A percentile compares a stretch with the other conserved stretches of the same genome.
phyloP scores from a whole-genome alignment of 2,797 vertebrate species.

The Ciconia nigra region DNA sequence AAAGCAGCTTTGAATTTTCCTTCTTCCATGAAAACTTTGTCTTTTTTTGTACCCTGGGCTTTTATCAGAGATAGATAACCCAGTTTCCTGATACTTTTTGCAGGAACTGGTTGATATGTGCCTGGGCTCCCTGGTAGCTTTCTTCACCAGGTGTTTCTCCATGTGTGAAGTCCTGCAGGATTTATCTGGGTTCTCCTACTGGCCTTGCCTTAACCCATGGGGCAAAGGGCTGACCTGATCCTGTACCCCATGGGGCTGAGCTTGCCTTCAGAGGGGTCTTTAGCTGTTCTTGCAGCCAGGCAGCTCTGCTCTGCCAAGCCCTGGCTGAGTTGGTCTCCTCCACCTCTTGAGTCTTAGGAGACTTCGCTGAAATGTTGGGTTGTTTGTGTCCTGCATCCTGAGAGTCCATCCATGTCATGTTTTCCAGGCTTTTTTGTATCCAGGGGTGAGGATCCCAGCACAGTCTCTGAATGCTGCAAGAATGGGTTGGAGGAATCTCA shows the following conservation, averaged over 20 bases:
- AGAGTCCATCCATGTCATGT: neutral
- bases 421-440: neutral
- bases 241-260: neutral
- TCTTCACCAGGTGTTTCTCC: neutral
- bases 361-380: neutral
- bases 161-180: neutral
- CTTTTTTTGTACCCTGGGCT: neutral
- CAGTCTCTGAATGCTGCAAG: neutral
- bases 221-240: neutral
- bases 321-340: neutral
- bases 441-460: neutral
- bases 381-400: neutral
- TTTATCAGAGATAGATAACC: neutral
- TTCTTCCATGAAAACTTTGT: neutral
- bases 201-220: neutral
- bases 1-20: neutral
- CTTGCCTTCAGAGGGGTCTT: neutral
- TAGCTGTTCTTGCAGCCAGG: neutral
- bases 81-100: neutral
- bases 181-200: neutral
- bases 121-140: neutral
- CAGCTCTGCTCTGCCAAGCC: neutral
- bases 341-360: neutral
- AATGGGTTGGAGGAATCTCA: neutral
- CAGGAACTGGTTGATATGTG: neutral